Conservation (phyloP, 2,797 vertebrate species). For the Tachyglossus aculeatus region DNA sequence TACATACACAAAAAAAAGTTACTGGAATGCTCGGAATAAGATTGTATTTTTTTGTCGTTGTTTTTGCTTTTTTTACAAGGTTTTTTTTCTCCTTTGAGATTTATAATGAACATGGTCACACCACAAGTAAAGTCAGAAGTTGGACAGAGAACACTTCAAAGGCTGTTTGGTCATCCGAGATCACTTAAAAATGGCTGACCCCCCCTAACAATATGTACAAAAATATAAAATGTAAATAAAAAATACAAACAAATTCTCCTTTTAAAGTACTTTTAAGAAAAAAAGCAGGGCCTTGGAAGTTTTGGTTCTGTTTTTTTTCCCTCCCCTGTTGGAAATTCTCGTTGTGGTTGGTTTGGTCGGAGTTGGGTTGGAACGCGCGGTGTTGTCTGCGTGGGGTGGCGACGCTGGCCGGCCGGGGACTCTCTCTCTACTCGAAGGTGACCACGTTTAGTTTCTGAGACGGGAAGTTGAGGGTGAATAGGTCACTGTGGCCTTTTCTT, state of each 20-base stretch:
- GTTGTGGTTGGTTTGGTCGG: constrained; percentile 37
- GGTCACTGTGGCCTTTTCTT: constrained; percentile 76
- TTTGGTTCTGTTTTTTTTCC: constrained; percentile 65
- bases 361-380: background rate
- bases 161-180: constrained; percentile 87
- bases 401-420: constrained; percentile 42
- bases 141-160: constrained; percentile 78
- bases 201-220: constrained; percentile 97
- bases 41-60: constrained; percentile 77
- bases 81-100: constrained; percentile 79
- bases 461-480: constrained; percentile 71
- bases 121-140: constrained; percentile 84
- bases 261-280: constrained; percentile 89
- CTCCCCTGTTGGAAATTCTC: constrained; percentile 48
- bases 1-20: constrained; percentile 90
- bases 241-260: constrained; percentile 97
- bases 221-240: constrained; percentile 99
- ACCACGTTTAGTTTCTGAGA: constrained; percentile 77
- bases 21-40: constrained; percentile 91
- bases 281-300: constrained; percentile 86
- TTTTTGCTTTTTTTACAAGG: constrained; percentile 76
- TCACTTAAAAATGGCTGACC: constrained; percentile 86
- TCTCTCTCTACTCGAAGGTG: constrained; percentile 86
- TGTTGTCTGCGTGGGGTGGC: constrained; percentile 41
- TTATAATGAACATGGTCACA: constrained; percentile 89